phyloP scores from a whole-genome alignment of 2,888 invertebrate species.

The Podotricha telesiphe region DNA sequence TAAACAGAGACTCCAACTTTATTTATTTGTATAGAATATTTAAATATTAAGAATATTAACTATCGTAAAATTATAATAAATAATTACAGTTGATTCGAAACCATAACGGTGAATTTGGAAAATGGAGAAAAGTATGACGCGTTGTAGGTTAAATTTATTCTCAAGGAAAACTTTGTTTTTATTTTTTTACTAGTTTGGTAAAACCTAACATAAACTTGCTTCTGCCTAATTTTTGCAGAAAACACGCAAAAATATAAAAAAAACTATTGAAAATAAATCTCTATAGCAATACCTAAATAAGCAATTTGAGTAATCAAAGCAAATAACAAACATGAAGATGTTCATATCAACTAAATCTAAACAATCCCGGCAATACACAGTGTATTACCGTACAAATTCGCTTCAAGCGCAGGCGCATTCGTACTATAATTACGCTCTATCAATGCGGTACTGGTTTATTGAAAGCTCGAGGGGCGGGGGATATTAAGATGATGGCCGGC shows the following conservation, averaged over 20 bases:
- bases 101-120: too few species aligned
- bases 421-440: constrained; percentile 79
- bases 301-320: constrained; percentile 35
- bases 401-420: constrained; percentile 62
- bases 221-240: neutral
- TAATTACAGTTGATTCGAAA: neutral
- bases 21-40: too few species aligned
- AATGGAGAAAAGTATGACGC: too few species aligned
- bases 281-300: neutral
- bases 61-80: neutral
- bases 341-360: constrained; percentile 46
- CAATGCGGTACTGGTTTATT: constrained; percentile 80
- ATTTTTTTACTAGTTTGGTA: too few species aligned
- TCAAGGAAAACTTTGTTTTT: too few species aligned
- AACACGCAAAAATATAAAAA: neutral
- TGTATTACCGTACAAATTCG: constrained; percentile 67
- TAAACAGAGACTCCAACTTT: too few species aligned
- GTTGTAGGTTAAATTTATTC: too few species aligned
- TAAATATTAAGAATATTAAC: neutral
- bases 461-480: constrained; percentile 80
- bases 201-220: neutral
- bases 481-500: constrained; percentile 79
- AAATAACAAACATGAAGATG: constrained; percentile 35
- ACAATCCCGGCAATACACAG: constrained; percentile 65
- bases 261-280: neutral